These are phyloP conservation scores for Gyrodactylus bullatarudis DNA, from an alignment of 1,140 invertebrate genomes.

Conservation along the genomic window DNA sequence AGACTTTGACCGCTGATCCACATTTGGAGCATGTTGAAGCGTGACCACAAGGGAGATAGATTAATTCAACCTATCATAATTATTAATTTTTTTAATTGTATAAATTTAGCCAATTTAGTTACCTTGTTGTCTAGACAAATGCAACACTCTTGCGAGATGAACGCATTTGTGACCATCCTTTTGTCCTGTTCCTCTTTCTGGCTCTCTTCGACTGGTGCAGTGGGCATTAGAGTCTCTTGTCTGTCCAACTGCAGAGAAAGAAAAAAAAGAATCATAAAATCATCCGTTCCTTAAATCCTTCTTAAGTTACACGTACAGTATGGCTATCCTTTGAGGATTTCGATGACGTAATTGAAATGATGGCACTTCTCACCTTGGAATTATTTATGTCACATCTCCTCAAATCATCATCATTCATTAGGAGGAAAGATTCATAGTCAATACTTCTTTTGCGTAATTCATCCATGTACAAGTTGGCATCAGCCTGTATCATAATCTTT, in stretches of 20 bases:
- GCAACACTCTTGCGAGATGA: neutral
- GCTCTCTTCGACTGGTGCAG: neutral
- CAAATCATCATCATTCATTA: neutral
- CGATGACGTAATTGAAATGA: too few species aligned
- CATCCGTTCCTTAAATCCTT: too few species aligned
- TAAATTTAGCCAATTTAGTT: neutral
- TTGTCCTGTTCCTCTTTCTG: too few species aligned
- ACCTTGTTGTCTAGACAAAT: neutral
- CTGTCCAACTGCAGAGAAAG: too few species aligned
- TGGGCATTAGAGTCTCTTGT: neutral
- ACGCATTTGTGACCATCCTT: neutral
- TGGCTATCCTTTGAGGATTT: too few species aligned
- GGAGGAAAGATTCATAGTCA: neutral
- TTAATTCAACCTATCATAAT: neutral
- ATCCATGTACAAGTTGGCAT: neutral
- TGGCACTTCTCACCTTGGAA: too few species aligned
- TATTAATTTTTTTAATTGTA: neutral
- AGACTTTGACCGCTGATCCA: neutral
- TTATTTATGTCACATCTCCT: too few species aligned
- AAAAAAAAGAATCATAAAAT: too few species aligned
- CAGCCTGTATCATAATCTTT: neutral
- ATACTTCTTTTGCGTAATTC: neutral
- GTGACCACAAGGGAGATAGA: neutral
- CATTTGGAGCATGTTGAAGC: neutral
- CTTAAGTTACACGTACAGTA: too few species aligned